Base-by-base conservation (phyloP, 2,113 vertebrate species). In the Brachyistius frenatus region DNA sequence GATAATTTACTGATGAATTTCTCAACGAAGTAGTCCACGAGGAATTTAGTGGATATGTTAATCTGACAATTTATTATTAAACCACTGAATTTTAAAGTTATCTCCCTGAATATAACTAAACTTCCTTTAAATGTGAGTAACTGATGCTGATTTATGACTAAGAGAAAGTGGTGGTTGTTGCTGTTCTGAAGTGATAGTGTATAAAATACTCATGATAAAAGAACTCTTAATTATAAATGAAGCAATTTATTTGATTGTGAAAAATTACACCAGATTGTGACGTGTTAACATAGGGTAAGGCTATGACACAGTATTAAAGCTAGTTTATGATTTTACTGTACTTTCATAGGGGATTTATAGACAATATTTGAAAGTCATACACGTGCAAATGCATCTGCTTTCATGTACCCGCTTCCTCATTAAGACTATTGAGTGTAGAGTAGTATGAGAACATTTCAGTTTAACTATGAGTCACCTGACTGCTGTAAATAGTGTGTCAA, bases 341-440 rank as follows among this genome's bases (percentile, higher is more conserved):
- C 13, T 3, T 44, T 44, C 13, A 11, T 13, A 1, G 41, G 0
- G 10, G 10, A 13, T 44, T 44, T 11, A 15, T 53, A 9, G 37
- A 73, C 23, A 60, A 64, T 65, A 60, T 60, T 58, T 44, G 31
- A 64, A 60, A 54, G 66, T 44, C 16, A n/a, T 36, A 66, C 23
- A 56, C 62, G 8, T n/a, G 8, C 32, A 72, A 63, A 66, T 39
- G 55, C 5, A 5, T 47, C 39, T 36, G 30, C 11, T 64, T 57
- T 57, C 7, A 37, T 52, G 13, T 13, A 56, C 33, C 71, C 52
- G 32, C 47, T 71, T 61, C 39, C 49, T 41, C 54, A 1, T 7
- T 54, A 49, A 74, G 14, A 44, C 46, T 49, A 10, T 1, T 66
- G 32, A 39, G 67, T 8, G 7, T 44, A 64, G 36, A 2, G 13